Percentiles rank a stretch among this genome's conserved stretches.
phyloP scores from a whole-genome alignment of 2,888 invertebrate species.

The Seira musarum region DNA sequence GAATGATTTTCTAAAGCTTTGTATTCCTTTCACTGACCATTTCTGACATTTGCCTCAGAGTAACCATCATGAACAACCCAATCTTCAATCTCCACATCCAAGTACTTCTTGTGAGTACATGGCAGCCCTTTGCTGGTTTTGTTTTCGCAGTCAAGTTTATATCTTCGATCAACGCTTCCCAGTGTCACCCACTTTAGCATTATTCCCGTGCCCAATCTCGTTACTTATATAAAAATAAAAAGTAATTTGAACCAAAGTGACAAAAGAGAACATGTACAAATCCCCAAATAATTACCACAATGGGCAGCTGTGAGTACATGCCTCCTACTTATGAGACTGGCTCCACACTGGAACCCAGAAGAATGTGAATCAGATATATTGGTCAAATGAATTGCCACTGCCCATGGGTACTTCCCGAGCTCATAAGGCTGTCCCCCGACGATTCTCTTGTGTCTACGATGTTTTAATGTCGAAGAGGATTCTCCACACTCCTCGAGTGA shows the following conservation, averaged over 20 bases:
- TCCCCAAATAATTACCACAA: too few species aligned
- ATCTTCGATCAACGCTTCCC: conserved; percentile 44
- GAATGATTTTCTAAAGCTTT: too few species aligned
- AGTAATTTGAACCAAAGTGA: not conserved
- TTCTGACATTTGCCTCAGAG: conserved; percentile 54
- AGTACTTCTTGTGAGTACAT: not conserved
- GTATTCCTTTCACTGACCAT: conserved; percentile 27
- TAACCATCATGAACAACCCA: conserved; percentile 53
- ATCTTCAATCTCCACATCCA: conserved; percentile 44
- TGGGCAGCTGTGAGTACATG: conserved; percentile 31
- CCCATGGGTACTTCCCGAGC: conserved; percentile 56
- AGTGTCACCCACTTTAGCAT: conserved; percentile 45
- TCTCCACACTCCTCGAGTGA: conserved; percentile 48
- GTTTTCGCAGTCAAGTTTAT: conserved; percentile 35
- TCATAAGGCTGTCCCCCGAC: conserved; percentile 60
- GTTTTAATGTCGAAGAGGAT: conserved; percentile 5
- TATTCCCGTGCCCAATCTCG: conserved; percentile 34
- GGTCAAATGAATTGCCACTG: conserved; percentile 20
- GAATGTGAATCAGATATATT: conserved; percentile 20
- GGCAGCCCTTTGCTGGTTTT: not conserved
- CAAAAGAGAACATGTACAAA: too few species aligned
- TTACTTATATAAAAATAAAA: not conserved
- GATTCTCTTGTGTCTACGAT: conserved; percentile 48
- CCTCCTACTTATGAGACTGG: conserved; percentile 33
- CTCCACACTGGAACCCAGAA: conserved; percentile 48